Evolutionary conservation across 2,113 vertebrate genomes (phyloP), one percentile per base, ranked within the genome.

Genomic region (Callionymus lyra): DNA sequence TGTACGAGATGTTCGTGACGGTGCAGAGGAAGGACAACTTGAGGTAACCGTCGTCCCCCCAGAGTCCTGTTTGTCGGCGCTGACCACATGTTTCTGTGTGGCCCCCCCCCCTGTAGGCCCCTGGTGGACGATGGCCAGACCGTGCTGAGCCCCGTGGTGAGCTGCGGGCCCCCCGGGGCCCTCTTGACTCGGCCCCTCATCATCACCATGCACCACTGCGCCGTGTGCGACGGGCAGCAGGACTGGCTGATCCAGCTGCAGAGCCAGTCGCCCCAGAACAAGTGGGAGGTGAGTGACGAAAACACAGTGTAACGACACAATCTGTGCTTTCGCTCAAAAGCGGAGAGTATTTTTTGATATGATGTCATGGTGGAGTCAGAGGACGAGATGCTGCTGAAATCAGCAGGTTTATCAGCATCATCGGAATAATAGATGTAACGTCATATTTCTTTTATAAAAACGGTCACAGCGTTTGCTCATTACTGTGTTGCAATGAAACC

Each of bases 1-100:
- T 92, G 61, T 98, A 95, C 44, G 94, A 98, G 82, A 96, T 98
- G 94, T 97, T 93, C 58, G 86, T 98, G 87, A 97, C 92, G 12
- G 92, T 98, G 55, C 93, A 97, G 83, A 93, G 94, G 84, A 97
- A 92, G 77, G 94, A 97, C 70, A 91, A 73, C 75, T 88, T 97
- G 91, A 98, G 94, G 94, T 97, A 91, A 73, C 34, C 38, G 13
- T 60, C 13, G 18, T 39, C 49, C 13, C 52, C 18, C 54, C 35
- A 40, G 35, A 63, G 31, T 53, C 18, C 15, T 55, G 50, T 66
- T 74, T 32, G 16, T 40, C 40, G n/a, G 48, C n/a, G n/a, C 63
- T 56, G 65, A 53, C 43, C 53, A 39, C 49, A 31, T 50, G 13
- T 50, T 16, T 38, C 56, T 53, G 14, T 62, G 51, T 55, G 31